Evolutionary conservation across 2,888 invertebrate genomes (phyloP).

Genomic region (Agriopis leucophaearia): DNA sequence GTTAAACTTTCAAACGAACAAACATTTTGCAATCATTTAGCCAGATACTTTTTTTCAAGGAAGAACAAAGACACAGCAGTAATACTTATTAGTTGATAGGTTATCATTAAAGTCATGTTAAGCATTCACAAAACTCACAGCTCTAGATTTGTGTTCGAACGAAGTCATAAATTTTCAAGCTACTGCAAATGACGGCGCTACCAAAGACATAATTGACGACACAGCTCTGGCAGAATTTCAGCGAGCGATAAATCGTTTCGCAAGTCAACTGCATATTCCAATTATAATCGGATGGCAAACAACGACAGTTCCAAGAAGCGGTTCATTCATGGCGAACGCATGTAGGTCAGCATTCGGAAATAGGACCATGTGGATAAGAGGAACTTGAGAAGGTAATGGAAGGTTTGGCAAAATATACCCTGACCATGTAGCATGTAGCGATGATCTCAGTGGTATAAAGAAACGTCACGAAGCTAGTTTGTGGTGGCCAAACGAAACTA

Average conservation of each 20-base stretch:
- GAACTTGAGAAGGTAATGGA: not conserved
- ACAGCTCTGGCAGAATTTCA: constrained; percentile 37
- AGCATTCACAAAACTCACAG: not conserved
- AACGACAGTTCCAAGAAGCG: constrained; percentile 48
- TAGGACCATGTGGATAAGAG: constrained; percentile 34
- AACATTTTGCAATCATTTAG: not conserved
- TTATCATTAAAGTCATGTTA: constrained; percentile 6
- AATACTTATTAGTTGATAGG: not conserved
- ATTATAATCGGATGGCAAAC: constrained; percentile 35
- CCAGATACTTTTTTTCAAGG: not conserved
- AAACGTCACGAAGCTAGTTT: not conserved
- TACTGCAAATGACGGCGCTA: constrained; percentile 20
- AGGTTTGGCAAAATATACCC: not conserved
- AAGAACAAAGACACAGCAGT: not conserved
- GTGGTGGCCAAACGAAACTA: no score
- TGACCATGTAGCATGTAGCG: not conserved
- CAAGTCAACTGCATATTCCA: constrained; percentile 35
- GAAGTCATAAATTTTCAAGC: constrained; percentile 9
- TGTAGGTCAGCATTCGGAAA: constrained; percentile 51
- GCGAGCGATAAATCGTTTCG: constrained; percentile 33
- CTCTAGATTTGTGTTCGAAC: not conserved
- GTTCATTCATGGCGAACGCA: constrained; percentile 54
- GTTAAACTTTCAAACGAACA: not conserved
- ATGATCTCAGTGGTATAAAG: not conserved
- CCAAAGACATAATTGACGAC: constrained; percentile 35